Percentiles rank a stretch among this genome's conserved stretches.
These are phyloP conservation scores for Pantelozetes paolii DNA, from an alignment of 2,888 invertebrate species.

Conservation along the genomic window DNA sequence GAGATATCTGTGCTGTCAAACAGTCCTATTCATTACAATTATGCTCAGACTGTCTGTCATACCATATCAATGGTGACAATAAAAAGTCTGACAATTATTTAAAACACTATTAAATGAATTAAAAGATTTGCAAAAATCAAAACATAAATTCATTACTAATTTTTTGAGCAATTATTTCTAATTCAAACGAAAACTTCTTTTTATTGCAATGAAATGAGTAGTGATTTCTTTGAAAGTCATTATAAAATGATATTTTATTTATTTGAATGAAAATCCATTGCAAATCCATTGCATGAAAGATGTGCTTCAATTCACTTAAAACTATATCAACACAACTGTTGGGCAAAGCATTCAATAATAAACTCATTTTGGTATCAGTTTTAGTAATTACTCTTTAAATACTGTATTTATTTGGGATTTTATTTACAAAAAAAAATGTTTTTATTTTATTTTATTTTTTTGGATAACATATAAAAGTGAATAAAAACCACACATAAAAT, in stretches of 20 bases:
- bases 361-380: no score
- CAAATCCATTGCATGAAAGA: neutral
- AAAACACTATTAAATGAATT: no score
- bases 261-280: neutral
- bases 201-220: neutral
- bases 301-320: neutral
- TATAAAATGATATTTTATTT: conserved; percentile 9
- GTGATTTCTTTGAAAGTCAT: conserved; percentile 6
- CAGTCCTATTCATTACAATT: neutral
- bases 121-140: no score
- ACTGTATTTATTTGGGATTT: no score
- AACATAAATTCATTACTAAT: conserved; percentile 3
- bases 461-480: no score
- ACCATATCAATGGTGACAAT: no score
- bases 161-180: conserved; percentile 1
- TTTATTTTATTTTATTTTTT: no score
- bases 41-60: no score
- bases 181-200: neutral
- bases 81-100: no score
- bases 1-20: neutral
- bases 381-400: neutral
- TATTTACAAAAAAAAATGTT: no score
- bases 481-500: no score
- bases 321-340: neutral
- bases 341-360: neutral